A percentile compares a stretch with the other conserved stretches of the same genome.
These are phyloP conservation scores for Leptosomus discolor DNA, from an alignment of 2,113 vertebrate genomes.

Conservation along the genomic window DNA sequence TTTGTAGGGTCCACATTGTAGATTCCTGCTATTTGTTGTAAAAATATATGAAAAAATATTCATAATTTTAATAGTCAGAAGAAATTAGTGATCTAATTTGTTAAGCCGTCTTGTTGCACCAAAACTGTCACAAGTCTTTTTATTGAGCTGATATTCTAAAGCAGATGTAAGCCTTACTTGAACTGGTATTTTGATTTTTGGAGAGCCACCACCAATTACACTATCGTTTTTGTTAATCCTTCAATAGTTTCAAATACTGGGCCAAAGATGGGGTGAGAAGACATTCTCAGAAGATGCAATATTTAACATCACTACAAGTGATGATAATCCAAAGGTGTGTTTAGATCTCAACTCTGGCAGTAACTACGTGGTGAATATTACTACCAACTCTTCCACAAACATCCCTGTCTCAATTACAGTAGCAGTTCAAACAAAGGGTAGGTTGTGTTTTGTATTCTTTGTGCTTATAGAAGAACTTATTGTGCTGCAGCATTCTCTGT, in stretches of 20 bases:
- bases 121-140: neutral
- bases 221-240: neutral
- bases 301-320: slow-evolving; percentile 74
- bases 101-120: neutral
- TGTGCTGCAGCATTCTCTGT: neutral
- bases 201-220: neutral
- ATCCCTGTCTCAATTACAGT: slow-evolving; percentile 6
- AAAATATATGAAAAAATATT: neutral
- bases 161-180: neutral
- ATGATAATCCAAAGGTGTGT: slow-evolving; percentile 78
- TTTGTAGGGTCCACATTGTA: neutral
- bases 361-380: slow-evolving; percentile 85
- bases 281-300: slow-evolving; percentile 71
- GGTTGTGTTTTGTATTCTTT: neutral
- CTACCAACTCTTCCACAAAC: slow-evolving; percentile 66
- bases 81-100: neutral
- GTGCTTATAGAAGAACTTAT: neutral
- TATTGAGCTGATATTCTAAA: neutral
- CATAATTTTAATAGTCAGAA: neutral
- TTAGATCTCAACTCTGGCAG: slow-evolving; percentile 82
- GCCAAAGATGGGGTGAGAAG: slow-evolving; percentile 72
- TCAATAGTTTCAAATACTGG: slow-evolving; percentile 65
- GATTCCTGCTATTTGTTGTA: neutral
- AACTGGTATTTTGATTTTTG: neutral
- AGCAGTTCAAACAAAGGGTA: slow-evolving; percentile 52